phyloP scores from a whole-genome alignment of 2,113 vertebrate genomes.

The Pantherophis guttatus region DNA sequence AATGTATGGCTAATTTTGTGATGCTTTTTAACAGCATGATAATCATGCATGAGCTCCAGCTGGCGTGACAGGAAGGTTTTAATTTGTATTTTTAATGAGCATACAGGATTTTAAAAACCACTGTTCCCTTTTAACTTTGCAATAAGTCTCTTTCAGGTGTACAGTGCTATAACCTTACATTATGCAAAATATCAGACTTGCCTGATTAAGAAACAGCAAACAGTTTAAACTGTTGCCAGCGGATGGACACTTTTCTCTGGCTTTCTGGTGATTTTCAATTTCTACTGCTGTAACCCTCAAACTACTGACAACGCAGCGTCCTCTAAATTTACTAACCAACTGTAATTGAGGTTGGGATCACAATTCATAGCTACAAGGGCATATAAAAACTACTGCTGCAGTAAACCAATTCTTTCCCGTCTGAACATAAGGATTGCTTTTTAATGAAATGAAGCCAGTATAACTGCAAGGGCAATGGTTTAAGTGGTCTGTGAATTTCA shows the following conservation, averaged over 20 bases:
- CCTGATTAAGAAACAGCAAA: background rate
- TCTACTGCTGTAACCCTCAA: background rate
- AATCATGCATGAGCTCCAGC: background rate
- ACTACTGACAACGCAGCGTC: background rate
- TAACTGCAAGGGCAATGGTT: background rate
- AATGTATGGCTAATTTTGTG: background rate
- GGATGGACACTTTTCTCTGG: background rate
- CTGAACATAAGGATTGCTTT: background rate
- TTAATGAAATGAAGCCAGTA: background rate
- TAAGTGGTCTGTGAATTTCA: background rate
- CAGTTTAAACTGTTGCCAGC: background rate
- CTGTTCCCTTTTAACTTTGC: conserved; percentile 3
- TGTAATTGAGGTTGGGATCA: background rate
- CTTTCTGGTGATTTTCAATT: background rate
- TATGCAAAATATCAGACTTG: background rate
- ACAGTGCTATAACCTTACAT: background rate
- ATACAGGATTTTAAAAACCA: conserved; percentile 1
- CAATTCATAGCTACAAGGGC: background rate
- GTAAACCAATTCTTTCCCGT: background rate
- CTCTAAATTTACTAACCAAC: background rate
- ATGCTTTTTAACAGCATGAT: background rate
- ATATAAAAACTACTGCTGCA: background rate
- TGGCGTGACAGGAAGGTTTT: background rate
- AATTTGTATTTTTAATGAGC: conserved; percentile 6
- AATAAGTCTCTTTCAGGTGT: conserved; percentile 13